Evolutionary conservation across 2,113 vertebrate species (phyloP).

Genomic region (Podilymbus podiceps): DNA sequence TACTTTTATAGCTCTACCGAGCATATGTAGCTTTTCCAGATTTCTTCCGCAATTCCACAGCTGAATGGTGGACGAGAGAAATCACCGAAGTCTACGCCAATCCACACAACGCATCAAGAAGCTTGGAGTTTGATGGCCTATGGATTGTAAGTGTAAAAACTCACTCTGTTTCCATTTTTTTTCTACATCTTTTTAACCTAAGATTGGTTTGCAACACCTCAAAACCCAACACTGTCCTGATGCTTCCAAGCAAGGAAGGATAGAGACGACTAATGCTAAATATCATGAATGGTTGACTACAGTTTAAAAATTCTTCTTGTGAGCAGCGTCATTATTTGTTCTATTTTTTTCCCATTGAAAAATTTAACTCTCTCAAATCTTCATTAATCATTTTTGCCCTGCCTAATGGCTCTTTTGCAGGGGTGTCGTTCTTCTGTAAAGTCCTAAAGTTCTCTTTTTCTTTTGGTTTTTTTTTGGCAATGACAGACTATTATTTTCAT

Average conservation of each 20-base stretch:
- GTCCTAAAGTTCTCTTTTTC: not conserved
- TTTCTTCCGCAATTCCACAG: constrained; percentile 82
- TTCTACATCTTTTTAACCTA: not conserved
- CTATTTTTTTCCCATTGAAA: not conserved
- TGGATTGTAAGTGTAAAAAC: constrained; percentile 87
- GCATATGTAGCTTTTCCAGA: constrained; percentile 85
- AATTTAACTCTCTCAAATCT: not conserved
- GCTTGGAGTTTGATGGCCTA: constrained; percentile 85
- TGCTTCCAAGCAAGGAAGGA: not conserved
- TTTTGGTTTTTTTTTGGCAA: too few species aligned
- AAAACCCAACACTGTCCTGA: not conserved
- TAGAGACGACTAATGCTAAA: not conserved
- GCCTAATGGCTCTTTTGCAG: too few species aligned
- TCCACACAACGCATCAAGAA: not conserved
- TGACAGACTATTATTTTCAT: not conserved
- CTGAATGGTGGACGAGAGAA: constrained; percentile 82
- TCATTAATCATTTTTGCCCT: not conserved
- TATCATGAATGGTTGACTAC: too few species aligned
- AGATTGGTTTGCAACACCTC: not conserved
- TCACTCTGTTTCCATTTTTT: not conserved
- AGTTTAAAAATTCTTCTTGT: not conserved
- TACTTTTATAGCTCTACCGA: constrained; percentile 74
- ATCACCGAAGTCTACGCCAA: constrained; percentile 77
- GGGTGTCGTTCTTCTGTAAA: not conserved
- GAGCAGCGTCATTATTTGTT: too few species aligned